phyloP scores from a whole-genome alignment of 2,888 invertebrate species.

The Podotricha telesiphe region DNA sequence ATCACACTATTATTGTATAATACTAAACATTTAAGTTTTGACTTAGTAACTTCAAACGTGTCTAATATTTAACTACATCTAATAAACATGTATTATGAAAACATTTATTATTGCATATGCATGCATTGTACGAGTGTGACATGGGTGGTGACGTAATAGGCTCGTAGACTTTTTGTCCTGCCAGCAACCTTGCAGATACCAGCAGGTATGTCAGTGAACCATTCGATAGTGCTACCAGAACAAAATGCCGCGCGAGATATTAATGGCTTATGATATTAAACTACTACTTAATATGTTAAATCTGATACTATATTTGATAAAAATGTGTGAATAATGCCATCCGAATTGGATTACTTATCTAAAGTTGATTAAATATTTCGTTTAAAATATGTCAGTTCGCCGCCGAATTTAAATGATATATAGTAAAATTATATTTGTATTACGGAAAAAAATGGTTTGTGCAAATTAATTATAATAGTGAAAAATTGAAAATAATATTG shows the following conservation, averaged over 20 bases:
- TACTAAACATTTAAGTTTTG: conserved; percentile 39
- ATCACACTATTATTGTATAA: conserved; percentile 29
- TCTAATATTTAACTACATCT: conserved; percentile 43
- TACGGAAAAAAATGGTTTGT: conserved; percentile 4
- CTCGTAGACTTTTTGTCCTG: background rate
- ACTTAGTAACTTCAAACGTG: conserved; percentile 33
- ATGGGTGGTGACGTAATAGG: background rate
- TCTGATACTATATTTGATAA: background rate
- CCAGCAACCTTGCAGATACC: no score
- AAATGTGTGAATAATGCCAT: background rate
- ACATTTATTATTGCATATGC: conserved; percentile 28
- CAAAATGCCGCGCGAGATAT: background rate
- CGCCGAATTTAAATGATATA: conserved; percentile 27
- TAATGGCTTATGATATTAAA: conserved; percentile 1
- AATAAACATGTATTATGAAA: conserved; percentile 28
- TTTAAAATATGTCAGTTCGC: conserved; percentile 42
- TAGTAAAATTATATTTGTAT: background rate
- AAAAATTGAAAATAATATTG: background rate
- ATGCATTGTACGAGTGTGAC: background rate
- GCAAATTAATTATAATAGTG: conserved; percentile 18
- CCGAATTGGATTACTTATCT: conserved; percentile 28
- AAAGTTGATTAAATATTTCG: conserved; percentile 32
- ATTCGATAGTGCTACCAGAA: no score
- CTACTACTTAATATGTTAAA: conserved; percentile 8
- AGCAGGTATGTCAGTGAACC: no score